Conservation (phyloP, 1,140 invertebrate species). For the Cephus cinctus region DNA sequence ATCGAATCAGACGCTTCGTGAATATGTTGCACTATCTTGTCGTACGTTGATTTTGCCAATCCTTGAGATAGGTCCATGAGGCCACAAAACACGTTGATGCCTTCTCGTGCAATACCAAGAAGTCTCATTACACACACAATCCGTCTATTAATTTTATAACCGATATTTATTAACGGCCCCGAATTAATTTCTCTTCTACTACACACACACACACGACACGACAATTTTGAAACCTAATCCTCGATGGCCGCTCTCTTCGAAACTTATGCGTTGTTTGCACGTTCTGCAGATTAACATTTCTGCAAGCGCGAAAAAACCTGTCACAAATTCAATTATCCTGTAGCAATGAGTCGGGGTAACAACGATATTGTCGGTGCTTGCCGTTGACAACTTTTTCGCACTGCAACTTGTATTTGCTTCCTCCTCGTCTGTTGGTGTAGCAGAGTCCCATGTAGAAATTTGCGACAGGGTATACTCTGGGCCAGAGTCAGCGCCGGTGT, state of each 20-base stretch:
- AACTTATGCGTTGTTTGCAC: conserved; percentile 15
- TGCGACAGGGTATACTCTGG: too few relatives aligned
- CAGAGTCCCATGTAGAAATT: too few relatives aligned
- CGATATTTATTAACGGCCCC: conserved; percentile 18
- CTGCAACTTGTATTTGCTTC: conserved; percentile 7
- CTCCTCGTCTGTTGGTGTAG: conserved; percentile 1
- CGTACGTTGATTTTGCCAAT: conserved; percentile 7
- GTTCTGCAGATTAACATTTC: conserved; percentile 18
- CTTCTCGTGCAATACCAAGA: conserved; percentile 4
- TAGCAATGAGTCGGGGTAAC: conserved; percentile 18
- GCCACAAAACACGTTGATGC: conserved; percentile 7
- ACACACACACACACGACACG: conserved; percentile 12
- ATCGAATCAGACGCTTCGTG: conserved; percentile 4
- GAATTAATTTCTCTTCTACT: conserved; percentile 17
- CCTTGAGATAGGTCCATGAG: conserved; percentile 5
- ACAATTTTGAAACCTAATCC: conserved; percentile 22
- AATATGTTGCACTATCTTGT: conserved; percentile 2
- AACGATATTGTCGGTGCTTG: conserved; percentile 9
- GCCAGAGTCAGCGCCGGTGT: too few relatives aligned
- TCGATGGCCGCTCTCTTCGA: conserved; percentile 17
- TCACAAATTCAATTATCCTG: conserved; percentile 19
- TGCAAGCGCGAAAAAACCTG: conserved; percentile 14
- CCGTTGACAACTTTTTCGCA: conserved; percentile 13
- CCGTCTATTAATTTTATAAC: conserved; percentile 21
- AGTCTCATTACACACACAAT: conserved; percentile 22